These are phyloP conservation scores for Huso huso DNA, from an alignment of 2,797 vertebrate genomes.

Conservation along the genomic window DNA sequence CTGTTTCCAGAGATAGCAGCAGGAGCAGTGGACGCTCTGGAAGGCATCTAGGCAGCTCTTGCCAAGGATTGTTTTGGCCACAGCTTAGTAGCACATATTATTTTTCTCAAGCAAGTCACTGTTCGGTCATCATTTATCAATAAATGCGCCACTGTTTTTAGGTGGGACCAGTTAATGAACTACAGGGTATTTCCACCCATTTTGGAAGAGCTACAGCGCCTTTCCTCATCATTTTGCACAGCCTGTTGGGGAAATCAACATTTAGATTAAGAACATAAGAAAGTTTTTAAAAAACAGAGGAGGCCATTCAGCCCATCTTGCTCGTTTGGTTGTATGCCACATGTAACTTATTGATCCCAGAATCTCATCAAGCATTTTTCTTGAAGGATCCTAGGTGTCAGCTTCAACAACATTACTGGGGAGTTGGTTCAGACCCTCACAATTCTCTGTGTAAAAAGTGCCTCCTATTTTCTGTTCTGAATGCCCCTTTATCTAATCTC, in stretches of 20 bases:
- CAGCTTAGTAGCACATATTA: slow-evolving; percentile 34
- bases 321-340: too few species aligned
- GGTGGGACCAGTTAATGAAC: slow-evolving; percentile 30
- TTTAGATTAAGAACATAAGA: too few species aligned
- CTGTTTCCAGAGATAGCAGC: slow-evolving; percentile 4
- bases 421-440: too few species aligned
- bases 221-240: slow-evolving; percentile 3
- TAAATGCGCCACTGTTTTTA: slow-evolving; percentile 37
- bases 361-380: too few species aligned
- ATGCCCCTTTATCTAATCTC: too few species aligned
- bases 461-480: too few species aligned
- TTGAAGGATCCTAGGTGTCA: too few species aligned
- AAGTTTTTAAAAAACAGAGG: too few species aligned
- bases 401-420: too few species aligned
- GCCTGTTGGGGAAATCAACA: not conserved
- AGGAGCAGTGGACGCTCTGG: slow-evolving; percentile 25
- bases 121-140: slow-evolving; percentile 32
- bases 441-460: too few species aligned
- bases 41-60: slow-evolving; percentile 20
- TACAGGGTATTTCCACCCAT: slow-evolving; percentile 22
- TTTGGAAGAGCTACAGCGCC: slow-evolving; percentile 7
- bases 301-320: too few species aligned
- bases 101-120: slow-evolving; percentile 30
- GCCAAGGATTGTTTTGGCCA: slow-evolving; percentile 27
- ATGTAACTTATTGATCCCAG: too few species aligned